Base-by-base conservation (phyloP, 2,113 vertebrate genomes). In the Poecilia latipinna region DNA sequence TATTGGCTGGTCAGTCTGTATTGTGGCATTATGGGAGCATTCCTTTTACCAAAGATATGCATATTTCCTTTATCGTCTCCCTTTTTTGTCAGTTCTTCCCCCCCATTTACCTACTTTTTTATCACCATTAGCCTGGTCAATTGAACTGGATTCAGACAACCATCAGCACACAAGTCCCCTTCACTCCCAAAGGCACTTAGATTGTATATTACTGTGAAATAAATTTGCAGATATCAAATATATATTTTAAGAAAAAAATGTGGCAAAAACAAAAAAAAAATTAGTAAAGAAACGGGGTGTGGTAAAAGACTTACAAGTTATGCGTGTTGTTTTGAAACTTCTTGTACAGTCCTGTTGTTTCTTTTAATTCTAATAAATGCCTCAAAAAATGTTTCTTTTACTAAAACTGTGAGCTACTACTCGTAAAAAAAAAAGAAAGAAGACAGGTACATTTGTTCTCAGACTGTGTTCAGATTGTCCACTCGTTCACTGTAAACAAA, bases 151-250 rank as follows among this genome's bases (percentile, higher is more conserved):
- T 57, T 57, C 24, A 10, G 10, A 57, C 39, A 75, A 75, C 48
- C 70, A 72, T 68, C 62, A 71, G 74, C 68, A 86, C 86, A 89
- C 79, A 72, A 80, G 79, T 80, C 72, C 81, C 68, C 60, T 75
- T 87, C 82, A 89, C 82, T 89, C 90, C 84, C 87, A 75, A 93
- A 94, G 51, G 93, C 93, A 94, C 93, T 95, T 94, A 91, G 89
- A 94, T 92, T 95, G 93, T 95, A 95, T 85, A 94, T 91, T 93
- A 93, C 92, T 93, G 94, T 95, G 93, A 94, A 85, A 94, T 82
- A 82, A 86, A 92, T 94, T 93, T 93, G 86, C 91, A 94, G 92
- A 93, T 89, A 94, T 90, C 84, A 91, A 92, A 89, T 88, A 90
- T 94, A 93, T 94, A 93, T 94, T 94, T 94, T 94, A 88, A 82